These are phyloP conservation scores for Rhopalosiphum padi DNA, from an alignment of 1,140 invertebrate genomes.

Conservation along the genomic window DNA sequence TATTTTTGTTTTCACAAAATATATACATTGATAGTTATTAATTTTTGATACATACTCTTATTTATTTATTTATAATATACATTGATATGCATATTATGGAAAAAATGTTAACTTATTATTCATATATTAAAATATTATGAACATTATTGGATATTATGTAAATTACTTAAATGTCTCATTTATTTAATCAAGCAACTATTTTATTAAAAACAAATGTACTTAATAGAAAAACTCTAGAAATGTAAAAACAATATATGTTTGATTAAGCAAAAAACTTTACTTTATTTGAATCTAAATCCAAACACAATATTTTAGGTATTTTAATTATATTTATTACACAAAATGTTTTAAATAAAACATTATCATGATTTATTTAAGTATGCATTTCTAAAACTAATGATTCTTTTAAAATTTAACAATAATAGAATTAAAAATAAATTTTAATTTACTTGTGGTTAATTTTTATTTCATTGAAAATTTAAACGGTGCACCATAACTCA, in stretches of 20 bases:
- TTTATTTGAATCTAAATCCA: no score
- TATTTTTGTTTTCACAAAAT: not conserved
- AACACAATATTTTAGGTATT: no score
- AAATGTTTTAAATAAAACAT: not conserved
- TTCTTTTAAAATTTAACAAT: not conserved
- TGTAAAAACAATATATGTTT: no score
- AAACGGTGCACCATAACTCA: not conserved
- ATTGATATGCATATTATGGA: not conserved
- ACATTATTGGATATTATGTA: not conserved
- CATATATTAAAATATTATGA: not conserved
- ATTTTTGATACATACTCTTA: not conserved
- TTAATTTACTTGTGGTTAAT: not conserved
- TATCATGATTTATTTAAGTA: not conserved
- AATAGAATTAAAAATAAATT: not conserved
- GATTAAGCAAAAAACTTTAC: no score
- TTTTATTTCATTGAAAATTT: not conserved
- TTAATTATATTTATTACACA: no score
- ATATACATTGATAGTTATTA: slow-evolving; percentile 1
- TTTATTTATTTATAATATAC: not conserved
- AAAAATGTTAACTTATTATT: not conserved
- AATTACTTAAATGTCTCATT: not conserved
- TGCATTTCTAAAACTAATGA: not conserved
- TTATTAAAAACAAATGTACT: not conserved
- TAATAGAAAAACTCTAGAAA: not conserved
- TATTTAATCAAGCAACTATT: not conserved